These are phyloP conservation scores for Callospermophilus lateralis DNA, from an alignment of 2,113 vertebrate genomes.

Conservation along the genomic window DNA sequence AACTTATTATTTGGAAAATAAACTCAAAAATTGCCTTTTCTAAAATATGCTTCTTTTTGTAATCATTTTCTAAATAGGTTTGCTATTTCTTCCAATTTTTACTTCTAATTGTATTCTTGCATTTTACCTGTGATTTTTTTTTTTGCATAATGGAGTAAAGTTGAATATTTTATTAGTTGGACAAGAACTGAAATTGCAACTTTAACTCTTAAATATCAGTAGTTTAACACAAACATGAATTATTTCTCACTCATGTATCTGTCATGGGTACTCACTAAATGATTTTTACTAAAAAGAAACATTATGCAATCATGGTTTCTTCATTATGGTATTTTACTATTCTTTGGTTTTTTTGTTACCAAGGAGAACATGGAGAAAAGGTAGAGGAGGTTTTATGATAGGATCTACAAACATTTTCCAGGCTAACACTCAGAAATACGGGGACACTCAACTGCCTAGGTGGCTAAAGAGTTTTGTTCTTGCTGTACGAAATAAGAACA, in stretches of 20 bases:
- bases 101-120: background rate
- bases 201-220: background rate
- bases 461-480: background rate
- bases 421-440: background rate
- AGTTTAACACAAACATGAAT: background rate
- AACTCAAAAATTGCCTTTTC: background rate
- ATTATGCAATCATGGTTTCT: background rate
- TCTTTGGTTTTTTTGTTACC: background rate
- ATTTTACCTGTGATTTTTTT: background rate
- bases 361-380: background rate
- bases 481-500: background rate
- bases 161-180: background rate
- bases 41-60: background rate
- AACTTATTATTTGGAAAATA: conserved; percentile 25
- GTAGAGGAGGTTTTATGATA: background rate
- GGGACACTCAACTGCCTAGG: rapidly evolving
- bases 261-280: background rate
- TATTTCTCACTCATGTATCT: background rate
- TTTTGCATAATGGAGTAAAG: background rate
- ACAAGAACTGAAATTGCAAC: background rate
- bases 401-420: background rate
- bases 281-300: background rate
- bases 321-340: background rate
- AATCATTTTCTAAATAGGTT: background rate
- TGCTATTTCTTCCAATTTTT: background rate